phyloP scores from a whole-genome alignment of 2,888 invertebrate genomes.

The Terebella lapidaria region DNA sequence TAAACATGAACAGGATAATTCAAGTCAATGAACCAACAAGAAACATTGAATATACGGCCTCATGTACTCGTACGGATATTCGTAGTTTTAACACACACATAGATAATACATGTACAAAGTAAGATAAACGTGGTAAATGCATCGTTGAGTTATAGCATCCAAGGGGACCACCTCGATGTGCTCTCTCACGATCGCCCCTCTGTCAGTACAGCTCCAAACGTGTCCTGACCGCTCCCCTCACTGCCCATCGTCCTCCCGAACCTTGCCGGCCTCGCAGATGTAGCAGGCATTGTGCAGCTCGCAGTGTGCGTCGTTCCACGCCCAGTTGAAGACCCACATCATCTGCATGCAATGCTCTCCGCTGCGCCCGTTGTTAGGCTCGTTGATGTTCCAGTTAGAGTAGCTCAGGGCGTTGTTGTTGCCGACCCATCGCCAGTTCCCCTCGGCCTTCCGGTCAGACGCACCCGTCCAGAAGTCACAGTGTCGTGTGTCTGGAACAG shows the following conservation, averaged over 20 bases:
- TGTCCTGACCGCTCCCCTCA: too few species aligned
- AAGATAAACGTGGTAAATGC: too few species aligned
- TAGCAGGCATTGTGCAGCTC: slow-evolving; percentile 24
- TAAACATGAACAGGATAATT: too few species aligned
- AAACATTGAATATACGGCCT: too few species aligned
- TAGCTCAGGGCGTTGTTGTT: slow-evolving; percentile 13
- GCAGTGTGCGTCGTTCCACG: slow-evolving; percentile 26
- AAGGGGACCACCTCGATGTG: too few species aligned
- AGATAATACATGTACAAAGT: too few species aligned
- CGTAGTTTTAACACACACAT: too few species aligned
- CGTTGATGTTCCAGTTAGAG: slow-evolving; percentile 27
- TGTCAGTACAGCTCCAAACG: too few species aligned
- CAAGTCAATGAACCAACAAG: too few species aligned
- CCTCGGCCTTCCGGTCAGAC: slow-evolving; percentile 4
- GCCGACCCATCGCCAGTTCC: slow-evolving; percentile 23
- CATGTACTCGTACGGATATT: too few species aligned
- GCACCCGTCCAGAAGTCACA: slow-evolving; percentile 27
- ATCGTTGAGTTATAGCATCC: too few species aligned
- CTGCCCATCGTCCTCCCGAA: background rate
- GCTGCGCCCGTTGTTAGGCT: slow-evolving; percentile 26
- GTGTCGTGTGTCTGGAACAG: slow-evolving; percentile 22
- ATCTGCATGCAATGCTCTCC: slow-evolving; percentile 27
- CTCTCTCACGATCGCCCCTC: too few species aligned
- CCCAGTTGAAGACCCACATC: slow-evolving; percentile 26
- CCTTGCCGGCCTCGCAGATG: slow-evolving; percentile 21